Conservation (phyloP, 2,888 invertebrate species). For the Eustalomyia histrio region DNA sequence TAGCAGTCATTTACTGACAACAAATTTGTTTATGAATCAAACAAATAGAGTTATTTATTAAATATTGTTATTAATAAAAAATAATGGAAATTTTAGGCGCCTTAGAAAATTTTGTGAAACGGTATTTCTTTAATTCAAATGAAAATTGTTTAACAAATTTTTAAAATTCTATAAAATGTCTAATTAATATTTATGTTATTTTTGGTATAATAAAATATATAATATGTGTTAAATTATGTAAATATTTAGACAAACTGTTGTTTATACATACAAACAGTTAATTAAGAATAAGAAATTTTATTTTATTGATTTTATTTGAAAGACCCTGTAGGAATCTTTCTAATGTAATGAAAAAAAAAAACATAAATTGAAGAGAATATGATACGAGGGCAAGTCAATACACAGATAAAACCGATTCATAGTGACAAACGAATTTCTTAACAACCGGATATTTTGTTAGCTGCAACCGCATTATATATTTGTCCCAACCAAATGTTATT, state of each 20-base stretch:
- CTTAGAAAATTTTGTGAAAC: background rate
- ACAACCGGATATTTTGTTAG: too few species aligned
- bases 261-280: background rate
- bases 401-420: too few species aligned
- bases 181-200: background rate
- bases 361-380: too few species aligned
- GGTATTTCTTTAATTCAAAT: background rate
- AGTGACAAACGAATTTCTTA: too few species aligned
- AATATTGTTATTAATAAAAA: background rate
- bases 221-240: background rate
- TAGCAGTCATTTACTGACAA: background rate
- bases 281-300: background rate
- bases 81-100: background rate
- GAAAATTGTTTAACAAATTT: background rate
- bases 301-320: background rate
- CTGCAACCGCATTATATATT: too few species aligned
- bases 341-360: too few species aligned
- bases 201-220: background rate
- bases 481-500: too few species aligned
- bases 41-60: background rate
- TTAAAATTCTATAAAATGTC: background rate
- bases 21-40: background rate
- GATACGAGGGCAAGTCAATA: too few species aligned
- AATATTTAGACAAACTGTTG: background rate
- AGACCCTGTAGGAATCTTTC: background rate